Base-by-base conservation (phyloP, 2,797 vertebrate species). In the Muraenolepis orangiensis region DNA sequence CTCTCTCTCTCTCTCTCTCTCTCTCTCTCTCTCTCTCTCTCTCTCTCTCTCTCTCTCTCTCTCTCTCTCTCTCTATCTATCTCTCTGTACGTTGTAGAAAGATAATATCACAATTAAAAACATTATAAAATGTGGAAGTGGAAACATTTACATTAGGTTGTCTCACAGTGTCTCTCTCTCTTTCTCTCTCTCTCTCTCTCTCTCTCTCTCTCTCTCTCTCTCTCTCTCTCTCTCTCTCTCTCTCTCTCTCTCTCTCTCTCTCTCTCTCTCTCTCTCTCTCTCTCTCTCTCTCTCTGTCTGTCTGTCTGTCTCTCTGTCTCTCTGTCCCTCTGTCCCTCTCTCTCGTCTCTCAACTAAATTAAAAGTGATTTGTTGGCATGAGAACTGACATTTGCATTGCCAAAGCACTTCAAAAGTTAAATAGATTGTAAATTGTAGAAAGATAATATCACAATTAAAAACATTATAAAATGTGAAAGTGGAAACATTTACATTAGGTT, bases 31-130 rank as follows among this genome's bases (percentile, higher is more conserved):
- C 32, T 34, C 32, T 34, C 3, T 34, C 34, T 70, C 36, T 40
- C n/a, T 23, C 2, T 26, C 4, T 26, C 20, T 36, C 28, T 31
- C 3, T 29, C 40, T 20, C 0, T 29, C 70, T 14, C 68, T 36
- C 16, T 34, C 31, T 34, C 20, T 30, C 23, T 28, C 20, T 14
- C 20, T 1, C 10, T 40, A 4, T 66, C n/a, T n/a, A n/a, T 23
- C 20, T 68, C 11, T 26, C 38, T 18, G 34, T 12, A n/a, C n/a
- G n/a, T n/a, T n/a, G n/a, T n/a, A n/a, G n/a, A n/a, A n/a, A n/a
- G n/a, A n/a, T n/a, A n/a, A 4, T 16, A 13, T 61, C 68, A 28
- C 13, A 91, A 91, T 89, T 89, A 87, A 88, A 88, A 79, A 46
- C 4, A 46, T 42, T 1, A 42, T 42, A 42, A n/a, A n/a, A n/a